Conservation (phyloP, 2,797 vertebrate genomes). For the Halcyon chelicuti region DNA sequence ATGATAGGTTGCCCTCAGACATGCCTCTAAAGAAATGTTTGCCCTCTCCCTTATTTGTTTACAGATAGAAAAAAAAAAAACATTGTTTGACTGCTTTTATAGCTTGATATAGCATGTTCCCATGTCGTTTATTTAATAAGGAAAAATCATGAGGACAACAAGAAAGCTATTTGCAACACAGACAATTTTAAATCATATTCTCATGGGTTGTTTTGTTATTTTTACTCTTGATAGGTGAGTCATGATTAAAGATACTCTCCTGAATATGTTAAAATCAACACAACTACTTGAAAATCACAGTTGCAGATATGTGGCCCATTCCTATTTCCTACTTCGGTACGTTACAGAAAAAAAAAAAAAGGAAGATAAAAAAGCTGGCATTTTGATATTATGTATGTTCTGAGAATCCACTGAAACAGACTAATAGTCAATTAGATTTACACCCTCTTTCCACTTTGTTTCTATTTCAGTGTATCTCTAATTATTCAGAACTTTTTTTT, state of each 20-base stretch:
- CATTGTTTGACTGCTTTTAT: background rate
- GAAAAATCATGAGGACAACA: background rate
- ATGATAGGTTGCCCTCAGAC: background rate
- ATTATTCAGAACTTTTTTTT: conserved; percentile 24
- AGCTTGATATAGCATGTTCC: background rate
- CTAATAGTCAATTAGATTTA: conserved; percentile 26
- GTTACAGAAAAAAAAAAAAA: background rate
- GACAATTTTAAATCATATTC: background rate
- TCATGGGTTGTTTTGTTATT: background rate
- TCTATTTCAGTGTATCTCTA: background rate
- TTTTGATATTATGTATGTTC: background rate
- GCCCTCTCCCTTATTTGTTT: background rate
- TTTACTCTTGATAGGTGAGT: background rate
- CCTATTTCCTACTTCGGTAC: background rate
- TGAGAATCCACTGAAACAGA: background rate
- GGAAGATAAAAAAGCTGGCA: background rate
- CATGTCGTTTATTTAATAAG: background rate
- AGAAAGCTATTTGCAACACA: background rate
- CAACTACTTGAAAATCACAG: background rate
- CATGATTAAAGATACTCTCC: background rate
- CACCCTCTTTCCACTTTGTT: background rate
- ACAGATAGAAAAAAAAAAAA: background rate
- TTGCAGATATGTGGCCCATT: background rate
- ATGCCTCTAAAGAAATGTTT: background rate
- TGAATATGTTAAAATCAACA: background rate